Base-by-base conservation (phyloP, 2,113 vertebrate genomes). In the Aspidoscelis tigris region DNA sequence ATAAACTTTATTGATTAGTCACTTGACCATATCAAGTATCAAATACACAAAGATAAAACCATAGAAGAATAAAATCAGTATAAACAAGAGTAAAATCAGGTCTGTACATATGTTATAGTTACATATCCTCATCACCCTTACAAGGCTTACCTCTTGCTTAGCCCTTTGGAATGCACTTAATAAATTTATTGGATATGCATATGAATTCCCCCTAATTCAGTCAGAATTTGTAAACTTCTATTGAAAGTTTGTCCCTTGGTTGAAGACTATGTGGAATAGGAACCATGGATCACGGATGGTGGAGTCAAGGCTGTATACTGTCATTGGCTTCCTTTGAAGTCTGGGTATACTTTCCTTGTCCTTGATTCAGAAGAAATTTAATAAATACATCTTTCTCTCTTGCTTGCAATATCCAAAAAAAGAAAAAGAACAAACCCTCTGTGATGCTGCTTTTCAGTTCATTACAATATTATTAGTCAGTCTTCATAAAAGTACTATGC, bases 401-500 rank as follows among this genome's bases (percentile, higher is more conserved):
- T 53, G 65, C 83, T 61, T 61, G 11, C 58, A 61, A 61, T 61
- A 16, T 66, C 21, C 65, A 66, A 66, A 26, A 69, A 24, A 33
- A 69, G 33, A 69, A 69, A 33, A 69, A 93, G 90, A 93, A 92
- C 92, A 95, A 92, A 93, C 93, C 88, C 75, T 91, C 93, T 91
- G 89, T 92, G 90, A 88, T 88, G 61, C 92, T 91, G 91, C 87
- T 93, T 94, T 94, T 93, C 93, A 94, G 95, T 94, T 94, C 95
- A 95, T 95, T 94, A 95, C 58, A 87, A 78, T 95, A 95, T 97
- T 97, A 97, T 97, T 97, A 97, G 97, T 96, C 94, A 93, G 95
- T 98, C 97, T 98, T 97, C 96, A 98, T 98, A 97, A 98, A 98
- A 97, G 96, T 93, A 95, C 96, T 94, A 95, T 95, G 96, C 94